Evolutionary conservation across 2,113 vertebrate species (phyloP), one percentile per base, ranked within the genome.

Genomic region (Pluvialis apricaria): DNA sequence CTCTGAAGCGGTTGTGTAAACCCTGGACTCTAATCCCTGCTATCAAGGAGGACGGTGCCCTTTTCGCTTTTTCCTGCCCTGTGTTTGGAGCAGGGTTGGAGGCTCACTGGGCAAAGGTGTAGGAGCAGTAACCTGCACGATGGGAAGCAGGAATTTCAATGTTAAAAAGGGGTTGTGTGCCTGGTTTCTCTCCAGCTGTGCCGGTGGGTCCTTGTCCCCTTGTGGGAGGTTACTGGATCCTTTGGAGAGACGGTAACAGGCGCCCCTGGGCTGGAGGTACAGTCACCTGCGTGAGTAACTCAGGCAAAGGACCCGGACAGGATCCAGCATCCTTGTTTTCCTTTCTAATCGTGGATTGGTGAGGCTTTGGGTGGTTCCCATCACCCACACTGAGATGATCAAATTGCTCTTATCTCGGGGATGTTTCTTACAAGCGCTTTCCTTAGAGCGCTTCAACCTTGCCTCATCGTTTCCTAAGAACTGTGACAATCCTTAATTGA

Each of bases 111-210:
- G 69, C 61, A 26, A 51, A 91, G 60, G 55, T 42, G 47, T 8
- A 32, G n/a, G 28, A 47, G 54, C 19, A 28, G 36, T 18, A 20
- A 42, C 21, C 0, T 1, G 68, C 16, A 11, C 10, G 4, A 18
- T 0, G 36, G 26, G 40, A 38, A 70, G 51, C 32, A 24, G 89
- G 17, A 9, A 40, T 79, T 38, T 26, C 4, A 0, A 4, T 18
- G 25, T 2, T 19, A 3, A 9, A 58, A 40, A 40, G 28, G 36
- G 28, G 36, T n/a, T 42, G 29, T 0, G 0, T 52, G 20, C 49
- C 34, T 18, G 25, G 20, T 6, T 44, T 40, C 55, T 22, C 51
- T 38, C 21, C n/a, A 32, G 44, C 62, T 38, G 11, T 20, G 8
- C 7, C 55, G 2, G 2, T 5, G 13, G n/a, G 25, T 32, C 47